Percentiles rank a stretch among this genome's conserved stretches.
phyloP scores from a whole-genome alignment of 2,888 invertebrate species.

The Leucoptera coffeella region DNA sequence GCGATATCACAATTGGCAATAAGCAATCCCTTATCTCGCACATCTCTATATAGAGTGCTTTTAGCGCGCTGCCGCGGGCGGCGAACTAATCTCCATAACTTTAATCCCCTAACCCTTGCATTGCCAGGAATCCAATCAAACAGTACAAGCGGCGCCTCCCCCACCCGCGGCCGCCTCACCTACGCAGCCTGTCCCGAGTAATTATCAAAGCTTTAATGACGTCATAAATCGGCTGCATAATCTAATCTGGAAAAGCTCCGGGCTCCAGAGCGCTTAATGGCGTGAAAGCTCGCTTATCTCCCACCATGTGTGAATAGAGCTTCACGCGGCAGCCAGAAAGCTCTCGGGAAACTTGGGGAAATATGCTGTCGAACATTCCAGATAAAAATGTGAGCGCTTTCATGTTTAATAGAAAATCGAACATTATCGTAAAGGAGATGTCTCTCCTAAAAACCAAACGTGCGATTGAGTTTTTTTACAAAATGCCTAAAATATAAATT shows the following conservation, averaged over 20 bases:
- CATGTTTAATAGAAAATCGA: constrained; percentile 55
- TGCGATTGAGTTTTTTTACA: constrained; percentile 15
- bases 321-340: constrained; percentile 49
- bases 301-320: constrained; percentile 54
- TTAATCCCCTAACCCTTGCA: constrained; percentile 51
- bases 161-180: constrained; percentile 26
- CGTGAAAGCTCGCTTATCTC: constrained; percentile 55
- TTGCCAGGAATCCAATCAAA: constrained; percentile 54
- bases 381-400: constrained; percentile 53
- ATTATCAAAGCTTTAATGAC: constrained; percentile 57
- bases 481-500: constrained; percentile 10
- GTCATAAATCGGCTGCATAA: constrained; percentile 55
- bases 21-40: constrained; percentile 49
- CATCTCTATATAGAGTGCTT: constrained; percentile 48
- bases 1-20: constrained; percentile 47
- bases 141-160: constrained; percentile 40
- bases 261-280: constrained; percentile 52
- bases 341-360: constrained; percentile 53
- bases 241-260: constrained; percentile 57
- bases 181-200: constrained; percentile 55
- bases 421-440: constrained; percentile 52
- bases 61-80: constrained; percentile 49
- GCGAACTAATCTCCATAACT: constrained; percentile 53
- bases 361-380: constrained; percentile 50
- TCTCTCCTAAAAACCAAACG: constrained; percentile 48